A percentile compares a stretch with the other conserved stretches of the same genome.
Evolutionary conservation across 2,113 vertebrate genomes (phyloP).

Genomic region (Emberiza fucata): DNA sequence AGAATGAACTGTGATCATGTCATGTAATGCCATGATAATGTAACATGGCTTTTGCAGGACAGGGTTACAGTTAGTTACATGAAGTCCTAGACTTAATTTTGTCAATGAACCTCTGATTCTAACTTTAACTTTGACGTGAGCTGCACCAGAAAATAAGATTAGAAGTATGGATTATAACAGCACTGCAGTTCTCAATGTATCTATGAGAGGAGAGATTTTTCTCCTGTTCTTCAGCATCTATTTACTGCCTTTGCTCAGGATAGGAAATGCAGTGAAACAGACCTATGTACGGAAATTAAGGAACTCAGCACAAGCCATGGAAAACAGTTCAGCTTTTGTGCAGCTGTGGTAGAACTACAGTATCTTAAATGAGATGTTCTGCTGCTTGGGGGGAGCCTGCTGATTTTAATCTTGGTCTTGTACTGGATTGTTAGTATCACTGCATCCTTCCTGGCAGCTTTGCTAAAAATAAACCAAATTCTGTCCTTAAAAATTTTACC

Average conservation of each 20-base stretch:
- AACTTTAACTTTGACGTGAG: neutral
- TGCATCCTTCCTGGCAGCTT: neutral
- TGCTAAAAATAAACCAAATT: neutral
- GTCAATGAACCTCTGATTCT: neutral
- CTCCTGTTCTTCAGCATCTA: neutral
- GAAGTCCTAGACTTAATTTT: neutral
- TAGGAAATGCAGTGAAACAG: accelerated
- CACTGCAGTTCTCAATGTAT: neutral
- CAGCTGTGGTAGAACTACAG: neutral
- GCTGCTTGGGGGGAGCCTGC: neutral
- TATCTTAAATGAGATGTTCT: neutral
- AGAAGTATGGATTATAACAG: neutral
- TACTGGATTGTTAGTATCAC: neutral
- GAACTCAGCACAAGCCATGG: neutral
- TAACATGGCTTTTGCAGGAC: neutral
- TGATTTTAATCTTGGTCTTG: neutral
- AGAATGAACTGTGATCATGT: neutral
- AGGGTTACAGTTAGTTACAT: neutral
- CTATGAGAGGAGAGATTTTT: neutral
- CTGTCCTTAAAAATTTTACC: neutral
- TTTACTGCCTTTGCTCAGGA: neutral
- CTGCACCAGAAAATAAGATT: neutral
- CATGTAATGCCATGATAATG: neutral
- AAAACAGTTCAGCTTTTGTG: neutral
- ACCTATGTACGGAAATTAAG: neutral